Percentiles rank a stretch among this genome's conserved stretches.
These are phyloP conservation scores for Eupithecia vulgata DNA, from an alignment of 2,888 invertebrate genomes.

Conservation along the genomic window DNA sequence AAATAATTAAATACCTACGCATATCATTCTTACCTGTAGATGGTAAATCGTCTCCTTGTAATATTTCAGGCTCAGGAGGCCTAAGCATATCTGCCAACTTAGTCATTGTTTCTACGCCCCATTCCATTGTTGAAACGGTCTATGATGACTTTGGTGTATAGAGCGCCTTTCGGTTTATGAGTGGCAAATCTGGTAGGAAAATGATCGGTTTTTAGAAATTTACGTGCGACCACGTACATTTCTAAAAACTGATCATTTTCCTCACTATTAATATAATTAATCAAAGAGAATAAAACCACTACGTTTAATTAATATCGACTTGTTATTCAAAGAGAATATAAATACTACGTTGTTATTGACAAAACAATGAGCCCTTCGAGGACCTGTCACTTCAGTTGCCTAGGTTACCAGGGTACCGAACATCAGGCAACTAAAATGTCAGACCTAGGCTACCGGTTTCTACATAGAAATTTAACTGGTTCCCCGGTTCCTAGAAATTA, in stretches of 20 bases:
- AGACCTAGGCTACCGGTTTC: neutral
- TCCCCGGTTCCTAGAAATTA: no score
- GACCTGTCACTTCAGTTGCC: neutral
- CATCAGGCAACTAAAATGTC: no score
- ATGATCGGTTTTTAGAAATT: neutral
- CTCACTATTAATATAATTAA: no score
- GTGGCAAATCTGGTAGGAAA: neutral
- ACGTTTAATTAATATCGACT: neutral
- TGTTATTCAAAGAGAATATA: no score
- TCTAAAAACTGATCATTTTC: no score
- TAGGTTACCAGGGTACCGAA: neutral
- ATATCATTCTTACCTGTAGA: constrained; percentile 55
- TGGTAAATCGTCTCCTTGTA: constrained; percentile 72
- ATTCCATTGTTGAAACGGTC: constrained; percentile 51
- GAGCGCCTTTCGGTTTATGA: neutral
- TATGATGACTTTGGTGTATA: neutral
- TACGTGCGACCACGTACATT: no score
- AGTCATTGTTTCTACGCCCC: constrained; percentile 62
- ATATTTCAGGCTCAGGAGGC: constrained; percentile 72
- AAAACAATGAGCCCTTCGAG: neutral
- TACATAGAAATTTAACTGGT: no score
- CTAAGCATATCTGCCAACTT: constrained; percentile 67
- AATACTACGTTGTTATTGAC: no score
- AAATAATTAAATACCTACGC: neutral
- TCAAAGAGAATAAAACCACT: no score